Evolutionary conservation across 2,888 invertebrate genomes (phyloP).

Genomic region (Plagodis pulveraria): DNA sequence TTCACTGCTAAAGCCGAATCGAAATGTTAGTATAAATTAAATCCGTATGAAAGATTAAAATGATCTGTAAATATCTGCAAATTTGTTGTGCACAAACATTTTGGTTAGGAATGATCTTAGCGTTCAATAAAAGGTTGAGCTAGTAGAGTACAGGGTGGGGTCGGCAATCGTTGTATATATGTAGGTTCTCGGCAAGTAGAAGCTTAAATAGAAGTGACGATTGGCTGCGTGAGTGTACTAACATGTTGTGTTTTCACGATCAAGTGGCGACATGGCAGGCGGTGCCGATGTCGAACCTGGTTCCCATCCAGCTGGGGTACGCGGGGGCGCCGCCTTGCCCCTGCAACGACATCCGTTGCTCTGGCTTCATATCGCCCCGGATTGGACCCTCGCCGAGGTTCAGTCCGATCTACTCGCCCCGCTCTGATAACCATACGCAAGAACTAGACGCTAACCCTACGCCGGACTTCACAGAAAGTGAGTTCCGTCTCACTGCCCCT

Average conservation of each 20-base stretch:
- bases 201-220: background rate
- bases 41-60: no score
- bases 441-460: slow-evolving; percentile 17
- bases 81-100: no score
- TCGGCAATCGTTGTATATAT: no score
- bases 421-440: slow-evolving; percentile 9
- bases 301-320: slow-evolving; percentile 16
- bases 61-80: no score
- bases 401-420: slow-evolving; percentile 18
- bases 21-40: background rate
- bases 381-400: slow-evolving; percentile 9
- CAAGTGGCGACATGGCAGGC: slow-evolving; percentile 23
- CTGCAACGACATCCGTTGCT: slow-evolving; percentile 19
- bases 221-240: slow-evolving; percentile 8
- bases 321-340: slow-evolving; percentile 14
- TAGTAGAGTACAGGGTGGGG: no score
- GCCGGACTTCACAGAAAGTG: slow-evolving; percentile 29
- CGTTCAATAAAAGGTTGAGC: no score
- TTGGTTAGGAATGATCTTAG: no score
- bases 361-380: slow-evolving; percentile 18
- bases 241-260: slow-evolving; percentile 17
- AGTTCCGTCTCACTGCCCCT: slow-evolving; percentile 19
- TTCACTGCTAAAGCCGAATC: slow-evolving; percentile 10
- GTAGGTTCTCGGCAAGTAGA: no score
- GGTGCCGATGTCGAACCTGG: slow-evolving; percentile 21